A percentile compares a stretch with the other conserved stretches of the same genome.
Evolutionary conservation across 2,888 invertebrate genomes (phyloP).

Genomic region (Coelinius sp.): DNA sequence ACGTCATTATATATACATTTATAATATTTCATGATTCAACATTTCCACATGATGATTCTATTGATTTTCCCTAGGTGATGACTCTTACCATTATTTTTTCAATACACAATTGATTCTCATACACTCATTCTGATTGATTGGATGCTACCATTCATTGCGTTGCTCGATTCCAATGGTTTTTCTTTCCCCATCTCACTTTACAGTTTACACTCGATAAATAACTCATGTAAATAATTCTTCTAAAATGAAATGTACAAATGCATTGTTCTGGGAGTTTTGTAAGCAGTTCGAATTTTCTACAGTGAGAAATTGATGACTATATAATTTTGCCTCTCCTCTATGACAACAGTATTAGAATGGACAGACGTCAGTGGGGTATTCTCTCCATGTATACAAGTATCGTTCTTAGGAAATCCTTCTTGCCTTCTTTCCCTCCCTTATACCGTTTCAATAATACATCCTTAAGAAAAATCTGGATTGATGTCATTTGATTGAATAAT

Average conservation of each 20-base stretch:
- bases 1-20: slow-evolving; percentile 55
- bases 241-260: slow-evolving; percentile 51
- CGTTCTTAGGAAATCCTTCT: slow-evolving; percentile 4
- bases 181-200: background rate
- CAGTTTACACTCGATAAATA: background rate
- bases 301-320: slow-evolving; percentile 15
- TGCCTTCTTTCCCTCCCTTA: background rate
- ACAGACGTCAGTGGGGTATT: slow-evolving; percentile 25
- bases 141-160: slow-evolving; percentile 19
- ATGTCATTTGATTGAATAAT: background rate
- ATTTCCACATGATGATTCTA: slow-evolving; percentile 51
- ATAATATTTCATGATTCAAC: slow-evolving; percentile 55
- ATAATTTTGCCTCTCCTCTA: slow-evolving; percentile 26
- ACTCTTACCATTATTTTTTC: slow-evolving; percentile 46
- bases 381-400: slow-evolving; percentile 6
- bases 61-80: background rate
- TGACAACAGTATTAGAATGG: slow-evolving; percentile 40
- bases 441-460: too few species aligned
- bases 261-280: slow-evolving; percentile 28
- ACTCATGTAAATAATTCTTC: slow-evolving; percentile 21
- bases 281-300: slow-evolving; percentile 31
- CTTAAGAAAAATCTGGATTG: too few species aligned
- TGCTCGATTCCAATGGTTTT: background rate
- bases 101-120: slow-evolving; percentile 56
- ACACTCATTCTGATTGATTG: slow-evolving; percentile 50